A percentile compares a stretch with the other conserved stretches of the same genome.
Conservation (phyloP, 64 coral and sea anemone genomes). For the Montipora cactus region DNA sequence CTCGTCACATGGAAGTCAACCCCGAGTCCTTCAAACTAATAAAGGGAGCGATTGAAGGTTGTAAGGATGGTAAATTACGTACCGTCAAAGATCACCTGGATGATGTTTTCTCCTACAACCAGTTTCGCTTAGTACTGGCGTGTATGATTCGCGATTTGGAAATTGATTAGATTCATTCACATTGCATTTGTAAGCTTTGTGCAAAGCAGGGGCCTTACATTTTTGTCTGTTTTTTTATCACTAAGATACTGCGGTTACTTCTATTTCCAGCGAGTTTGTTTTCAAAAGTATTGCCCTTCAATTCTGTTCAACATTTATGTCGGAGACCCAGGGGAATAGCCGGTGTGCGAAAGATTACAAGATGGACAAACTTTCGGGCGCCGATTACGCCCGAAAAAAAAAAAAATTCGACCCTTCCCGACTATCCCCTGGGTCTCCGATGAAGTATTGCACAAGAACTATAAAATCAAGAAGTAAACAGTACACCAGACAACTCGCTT, state of each 20-base stretch:
- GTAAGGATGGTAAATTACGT: slow-evolving; percentile 13
- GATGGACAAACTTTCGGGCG: too few species aligned
- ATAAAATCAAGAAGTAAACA: not conserved
- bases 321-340: too few species aligned
- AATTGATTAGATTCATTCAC: not conserved
- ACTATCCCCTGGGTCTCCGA: too few species aligned
- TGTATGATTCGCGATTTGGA: slow-evolving; percentile 48
- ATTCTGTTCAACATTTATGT: too few species aligned
- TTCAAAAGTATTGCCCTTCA: not conserved
- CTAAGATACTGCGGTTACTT: not conserved
- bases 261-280: not conserved
- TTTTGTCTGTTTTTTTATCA: too few species aligned
- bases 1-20: not conserved
- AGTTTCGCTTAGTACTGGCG: slow-evolving; percentile 22
- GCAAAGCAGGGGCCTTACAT: too few species aligned
- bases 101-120: slow-evolving; percentile 11
- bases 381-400: too few species aligned
- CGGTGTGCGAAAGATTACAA: too few species aligned
- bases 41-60: not conserved
- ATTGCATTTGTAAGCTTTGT: too few species aligned
- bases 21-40: not conserved
- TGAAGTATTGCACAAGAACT: too few species aligned
- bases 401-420: too few species aligned
- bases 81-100: slow-evolving; percentile 21
- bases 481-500: not conserved